Evolutionary conservation across 2,888 invertebrate species (phyloP), one percentile per base, ranked within the genome.

Genomic region (Drosophila mimica): DNA sequence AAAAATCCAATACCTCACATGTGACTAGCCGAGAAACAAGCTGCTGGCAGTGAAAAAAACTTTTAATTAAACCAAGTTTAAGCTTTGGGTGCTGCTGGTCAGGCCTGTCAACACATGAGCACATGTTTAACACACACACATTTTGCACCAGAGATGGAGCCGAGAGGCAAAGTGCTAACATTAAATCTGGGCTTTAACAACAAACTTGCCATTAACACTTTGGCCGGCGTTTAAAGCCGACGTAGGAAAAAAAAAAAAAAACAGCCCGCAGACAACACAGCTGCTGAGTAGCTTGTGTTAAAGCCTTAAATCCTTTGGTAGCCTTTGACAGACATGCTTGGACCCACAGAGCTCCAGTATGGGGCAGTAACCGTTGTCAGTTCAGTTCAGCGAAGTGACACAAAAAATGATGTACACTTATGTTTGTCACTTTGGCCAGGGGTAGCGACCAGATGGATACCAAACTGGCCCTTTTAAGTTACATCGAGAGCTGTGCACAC

Each of bases 21-120:
- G 17, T 38, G 17, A 38, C 38, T 38, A 8, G 17, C 38, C 38
- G 4, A 4, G 40, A 43, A 11, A 11, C 1, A 11, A n/a, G 8
- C 25, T 15, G 46, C 8, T 46, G 46, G 20, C 46, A 46, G 46
- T n/a, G 20, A 53, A 53, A 30, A 67, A 65, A 83, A 87, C 65
- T 87, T 83, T 83, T 83, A 83, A 83, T 83, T 87, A 83, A 83
- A 87, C 79, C 74, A 87, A 84, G 84, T 84, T 83, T 79, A 87
- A 87, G 88, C 84, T 86, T 79, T 86, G 73, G 51, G 57, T 76
- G 80, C 66, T 72, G 53, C 64, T 79, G 81, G 66, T 48, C 67
- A 62, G 77, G 20, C 62, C 74, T 74, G 82, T 75, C 81, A 72
- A 74, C 81, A 77, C 61, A 69, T 66, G 49, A 59, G 30, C 38